phyloP scores from a whole-genome alignment of 1,140 invertebrate species.

The Dendroctonus valens region DNA sequence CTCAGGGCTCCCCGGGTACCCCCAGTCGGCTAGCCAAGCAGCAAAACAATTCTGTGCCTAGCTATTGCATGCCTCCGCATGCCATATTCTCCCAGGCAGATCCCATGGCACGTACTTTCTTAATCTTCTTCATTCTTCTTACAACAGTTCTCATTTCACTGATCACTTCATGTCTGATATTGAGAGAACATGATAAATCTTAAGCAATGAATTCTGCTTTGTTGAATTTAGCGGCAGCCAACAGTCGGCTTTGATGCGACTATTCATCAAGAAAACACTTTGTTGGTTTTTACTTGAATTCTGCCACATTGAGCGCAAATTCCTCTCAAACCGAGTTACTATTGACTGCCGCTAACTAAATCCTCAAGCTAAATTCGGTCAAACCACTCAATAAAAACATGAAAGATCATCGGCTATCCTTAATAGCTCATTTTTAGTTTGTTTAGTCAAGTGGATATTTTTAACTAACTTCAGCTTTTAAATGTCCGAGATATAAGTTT shows the following conservation, averaged over 20 bases:
- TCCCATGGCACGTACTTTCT: slow-evolving; percentile 56
- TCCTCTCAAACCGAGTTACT: neutral
- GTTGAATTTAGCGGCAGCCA: slow-evolving; percentile 3
- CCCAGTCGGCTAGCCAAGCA: slow-evolving; percentile 47
- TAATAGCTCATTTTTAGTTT: too few relatives aligned
- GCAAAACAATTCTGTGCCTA: slow-evolving; percentile 53
- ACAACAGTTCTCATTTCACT: neutral
- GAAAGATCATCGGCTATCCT: too few relatives aligned
- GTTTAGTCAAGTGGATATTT: too few relatives aligned
- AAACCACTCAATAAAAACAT: too few relatives aligned
- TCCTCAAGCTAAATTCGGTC: neutral
- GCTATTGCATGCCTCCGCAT: slow-evolving; percentile 60
- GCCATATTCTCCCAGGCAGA: slow-evolving; percentile 57
- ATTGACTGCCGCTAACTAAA: neutral
- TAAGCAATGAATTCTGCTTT: slow-evolving; percentile 6
- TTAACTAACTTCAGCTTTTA: too few relatives aligned
- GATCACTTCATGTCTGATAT: neutral
- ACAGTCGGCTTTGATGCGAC: neutral
- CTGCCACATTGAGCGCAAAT: neutral
- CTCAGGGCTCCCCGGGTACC: slow-evolving; percentile 40
- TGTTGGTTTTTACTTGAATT: neutral
- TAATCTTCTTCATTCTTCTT: slow-evolving; percentile 23
- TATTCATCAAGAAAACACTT: too few relatives aligned
- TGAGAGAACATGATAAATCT: neutral
- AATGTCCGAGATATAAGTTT: too few relatives aligned